phyloP scores from a whole-genome alignment of 2,888 invertebrate species.

The Strigamia transsilvanica region DNA sequence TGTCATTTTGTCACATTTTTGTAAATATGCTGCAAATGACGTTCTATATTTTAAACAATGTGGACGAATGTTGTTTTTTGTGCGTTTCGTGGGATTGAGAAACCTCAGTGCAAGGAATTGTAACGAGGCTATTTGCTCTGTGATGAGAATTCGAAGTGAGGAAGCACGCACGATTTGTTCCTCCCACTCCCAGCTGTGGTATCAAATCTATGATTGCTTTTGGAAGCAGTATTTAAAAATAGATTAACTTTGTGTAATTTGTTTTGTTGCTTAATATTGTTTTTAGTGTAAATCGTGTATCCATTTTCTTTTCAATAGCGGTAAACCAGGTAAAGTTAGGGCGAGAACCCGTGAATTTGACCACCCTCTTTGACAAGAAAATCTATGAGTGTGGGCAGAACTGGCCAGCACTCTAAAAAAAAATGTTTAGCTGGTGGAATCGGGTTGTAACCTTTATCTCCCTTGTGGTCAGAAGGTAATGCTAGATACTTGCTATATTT shows the following conservation, averaged over 20 bases:
- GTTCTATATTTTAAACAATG: not conserved
- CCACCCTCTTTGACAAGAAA: not conserved
- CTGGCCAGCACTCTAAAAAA: not conserved
- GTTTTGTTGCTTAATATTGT: not conserved
- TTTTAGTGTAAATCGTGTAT: not conserved
- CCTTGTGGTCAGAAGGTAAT: not conserved
- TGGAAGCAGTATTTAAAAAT: not conserved
- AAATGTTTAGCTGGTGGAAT: not conserved
- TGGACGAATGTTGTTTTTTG: not conserved
- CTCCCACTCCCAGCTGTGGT: not conserved
- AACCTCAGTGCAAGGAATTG: constrained; percentile 18
- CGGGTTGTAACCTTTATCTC: not conserved
- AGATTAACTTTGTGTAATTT: not conserved
- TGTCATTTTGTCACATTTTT: not conserved
- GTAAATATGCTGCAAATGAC: not conserved
- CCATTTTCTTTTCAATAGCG: not conserved
- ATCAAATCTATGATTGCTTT: not conserved
- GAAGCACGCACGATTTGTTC: not conserved
- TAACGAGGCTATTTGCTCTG: constrained; percentile 31
- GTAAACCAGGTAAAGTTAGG: not conserved
- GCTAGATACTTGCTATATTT: too few species aligned
- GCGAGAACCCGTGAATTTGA: not conserved
- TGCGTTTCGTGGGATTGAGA: constrained; percentile 22
- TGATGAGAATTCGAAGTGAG: constrained; percentile 28
- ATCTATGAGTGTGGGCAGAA: not conserved